Evolutionary conservation across 2,797 vertebrate genomes (phyloP), one percentile per base, ranked within the genome.

Genomic region (Notolabrus celidotus): DNA sequence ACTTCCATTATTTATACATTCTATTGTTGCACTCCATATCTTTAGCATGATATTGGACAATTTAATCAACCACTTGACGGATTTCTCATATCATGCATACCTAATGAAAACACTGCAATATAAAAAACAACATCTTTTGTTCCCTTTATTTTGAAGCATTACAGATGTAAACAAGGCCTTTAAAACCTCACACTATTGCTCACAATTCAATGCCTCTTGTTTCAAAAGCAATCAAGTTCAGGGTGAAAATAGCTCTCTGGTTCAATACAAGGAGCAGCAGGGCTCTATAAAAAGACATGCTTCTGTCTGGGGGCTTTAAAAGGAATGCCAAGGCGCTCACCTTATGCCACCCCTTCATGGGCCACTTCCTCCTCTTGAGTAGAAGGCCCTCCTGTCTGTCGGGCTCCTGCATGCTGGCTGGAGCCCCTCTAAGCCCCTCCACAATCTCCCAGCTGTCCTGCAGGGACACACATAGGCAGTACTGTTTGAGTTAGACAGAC

Each of bases 271-370:
- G 25, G 29, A 38, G 62, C 41, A 42, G 45, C 20, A 17, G 31
- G 16, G 25, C 41, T 55, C 64, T 61, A 62, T 46, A 46, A 65
- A 42, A 77, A 74, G 56, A 42, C 1, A 22, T 3, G 12, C 55
- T 39, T 17, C 14, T 27, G 41, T 63, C 39, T 64, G 43, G 9
- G 45, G 49, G 20, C 15, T 46, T 62, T 34, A 56, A 53, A 8
- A 46, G 46, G 43, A 12, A 25, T 49, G 38, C 23, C 17, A 60
- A 67, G 27, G 20, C 29, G 27, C 92, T 86, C 85, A 99, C 98
- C 96, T 99, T 99, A 84, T 99, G 98, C 98, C 98, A 99, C 36
- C 98, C 98, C 90, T 99, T 99, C 93, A 99, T 94, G 64, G 98
- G 98, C 98, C 98, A 99, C 86, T 99, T 99, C 77, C 97, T 96